Evolutionary conservation across 2,113 vertebrate genomes (phyloP).

Genomic region (Rattus rattus): DNA sequence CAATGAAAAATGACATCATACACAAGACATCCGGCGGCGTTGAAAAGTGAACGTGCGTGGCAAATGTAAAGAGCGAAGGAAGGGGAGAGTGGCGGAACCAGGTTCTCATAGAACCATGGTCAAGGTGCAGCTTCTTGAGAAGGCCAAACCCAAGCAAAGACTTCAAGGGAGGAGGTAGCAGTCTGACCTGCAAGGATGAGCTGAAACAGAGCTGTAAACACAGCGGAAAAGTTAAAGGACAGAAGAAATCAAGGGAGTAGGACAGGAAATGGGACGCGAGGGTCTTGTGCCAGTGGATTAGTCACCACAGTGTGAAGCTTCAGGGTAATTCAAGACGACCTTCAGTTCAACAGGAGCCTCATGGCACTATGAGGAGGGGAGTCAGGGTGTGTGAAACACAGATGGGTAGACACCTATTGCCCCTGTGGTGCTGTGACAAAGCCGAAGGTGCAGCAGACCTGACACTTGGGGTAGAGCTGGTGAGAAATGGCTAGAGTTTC

Average conservation of each 20-base stretch:
- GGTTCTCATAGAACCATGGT: not conserved
- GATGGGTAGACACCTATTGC: not conserved
- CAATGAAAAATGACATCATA: not conserved
- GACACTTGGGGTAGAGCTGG: accelerated
- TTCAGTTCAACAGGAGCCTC: constrained; percentile 2
- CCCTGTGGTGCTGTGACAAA: not conserved
- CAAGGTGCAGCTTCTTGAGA: not conserved
- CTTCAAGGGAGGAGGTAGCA: not conserved
- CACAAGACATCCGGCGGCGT: not conserved
- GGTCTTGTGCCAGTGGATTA: not conserved
- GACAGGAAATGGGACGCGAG: not conserved
- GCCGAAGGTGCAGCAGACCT: not conserved
- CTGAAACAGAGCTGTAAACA: not conserved
- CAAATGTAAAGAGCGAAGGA: not conserved
- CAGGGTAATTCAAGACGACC: not conserved
- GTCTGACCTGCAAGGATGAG: not conserved
- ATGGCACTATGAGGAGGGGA: not conserved
- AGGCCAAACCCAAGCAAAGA: not conserved
- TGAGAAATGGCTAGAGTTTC: not conserved
- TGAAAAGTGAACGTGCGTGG: not conserved
- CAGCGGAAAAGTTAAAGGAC: not conserved
- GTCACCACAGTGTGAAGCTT: not conserved
- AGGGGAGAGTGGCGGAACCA: not conserved
- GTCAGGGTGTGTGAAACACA: not conserved
- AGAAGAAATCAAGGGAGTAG: not conserved